Percentiles rank a stretch among this genome's conserved stretches.
phyloP scores from a whole-genome alignment of 1,140 invertebrate genomes.

The Trachymyrmex septentrionalis region DNA sequence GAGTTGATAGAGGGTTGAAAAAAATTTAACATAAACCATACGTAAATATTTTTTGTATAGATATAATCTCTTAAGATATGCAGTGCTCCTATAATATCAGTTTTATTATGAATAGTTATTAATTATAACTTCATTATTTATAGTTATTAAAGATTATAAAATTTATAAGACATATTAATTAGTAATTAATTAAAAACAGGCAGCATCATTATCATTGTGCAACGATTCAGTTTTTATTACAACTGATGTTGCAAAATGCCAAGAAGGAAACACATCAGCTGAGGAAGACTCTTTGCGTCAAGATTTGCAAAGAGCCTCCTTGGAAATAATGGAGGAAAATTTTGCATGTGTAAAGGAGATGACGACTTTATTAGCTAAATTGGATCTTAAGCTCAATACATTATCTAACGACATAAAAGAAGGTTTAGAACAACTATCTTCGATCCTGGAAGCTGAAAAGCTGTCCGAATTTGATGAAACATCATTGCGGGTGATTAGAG shows the following conservation, averaged over 20 bases:
- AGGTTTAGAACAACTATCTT: conserved; percentile 72
- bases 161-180: background rate
- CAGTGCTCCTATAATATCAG: background rate
- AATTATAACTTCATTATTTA: background rate
- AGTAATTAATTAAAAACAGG: conserved; percentile 25
- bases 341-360: conserved; percentile 75
- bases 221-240: conserved; percentile 33
- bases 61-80: background rate
- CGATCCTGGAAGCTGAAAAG: conserved; percentile 76
- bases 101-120: background rate
- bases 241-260: conserved; percentile 6
- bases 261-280: background rate
- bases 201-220: background rate
- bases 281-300: conserved; percentile 51
- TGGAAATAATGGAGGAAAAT: conserved; percentile 79
- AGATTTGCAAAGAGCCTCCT: conserved; percentile 72
- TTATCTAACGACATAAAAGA: conserved; percentile 77
- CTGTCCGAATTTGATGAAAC: conserved; percentile 76
- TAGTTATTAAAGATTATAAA: background rate
- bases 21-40: too few relatives aligned
- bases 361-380: conserved; percentile 64
- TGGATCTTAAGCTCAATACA: conserved; percentile 74
- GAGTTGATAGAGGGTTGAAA: too few relatives aligned
- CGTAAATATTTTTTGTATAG: too few relatives aligned
- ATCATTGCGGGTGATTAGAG: conserved; percentile 69